Conservation (phyloP, 2,888 invertebrate genomes). For the Xestia rhomboidea region DNA sequence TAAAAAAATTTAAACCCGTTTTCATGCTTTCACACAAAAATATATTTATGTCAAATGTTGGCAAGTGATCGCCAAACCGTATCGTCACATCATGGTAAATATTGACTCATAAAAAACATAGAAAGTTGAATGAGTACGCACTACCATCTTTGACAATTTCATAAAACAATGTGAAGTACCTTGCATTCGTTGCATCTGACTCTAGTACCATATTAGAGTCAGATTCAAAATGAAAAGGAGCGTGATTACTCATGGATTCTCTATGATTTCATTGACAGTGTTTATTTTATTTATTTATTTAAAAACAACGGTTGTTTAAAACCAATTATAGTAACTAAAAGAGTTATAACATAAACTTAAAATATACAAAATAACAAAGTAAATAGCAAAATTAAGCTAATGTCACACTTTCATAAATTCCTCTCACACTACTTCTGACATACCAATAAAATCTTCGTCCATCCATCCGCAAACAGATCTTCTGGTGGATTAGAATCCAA, state of each 20-base stretch:
- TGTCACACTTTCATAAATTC: too few species aligned
- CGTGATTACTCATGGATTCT: neutral
- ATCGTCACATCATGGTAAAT: conserved; percentile 32
- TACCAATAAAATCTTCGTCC: too few species aligned
- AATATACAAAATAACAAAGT: too few species aligned
- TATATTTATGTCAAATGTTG: conserved; percentile 31
- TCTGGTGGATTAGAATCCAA: too few species aligned
- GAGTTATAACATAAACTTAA: too few species aligned
- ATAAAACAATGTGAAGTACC: neutral
- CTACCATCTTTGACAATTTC: neutral
- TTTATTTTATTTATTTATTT: neutral
- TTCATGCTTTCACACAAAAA: conserved; percentile 38
- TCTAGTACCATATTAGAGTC: too few species aligned
- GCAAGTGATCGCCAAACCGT: conserved; percentile 35
- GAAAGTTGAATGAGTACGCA: conserved; percentile 29
- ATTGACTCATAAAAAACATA: conserved; percentile 9
- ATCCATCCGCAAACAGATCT: too few species aligned
- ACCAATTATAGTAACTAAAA: too few species aligned
- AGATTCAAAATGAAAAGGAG: neutral
- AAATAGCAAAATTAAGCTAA: too few species aligned
- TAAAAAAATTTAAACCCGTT: neutral
- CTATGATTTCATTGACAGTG: neutral
- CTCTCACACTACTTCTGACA: too few species aligned
- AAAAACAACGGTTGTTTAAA: too few species aligned
- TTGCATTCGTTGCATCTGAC: too few species aligned